Conservation (phyloP, 2,113 vertebrate genomes). For the Limnothrissa miodon region DNA sequence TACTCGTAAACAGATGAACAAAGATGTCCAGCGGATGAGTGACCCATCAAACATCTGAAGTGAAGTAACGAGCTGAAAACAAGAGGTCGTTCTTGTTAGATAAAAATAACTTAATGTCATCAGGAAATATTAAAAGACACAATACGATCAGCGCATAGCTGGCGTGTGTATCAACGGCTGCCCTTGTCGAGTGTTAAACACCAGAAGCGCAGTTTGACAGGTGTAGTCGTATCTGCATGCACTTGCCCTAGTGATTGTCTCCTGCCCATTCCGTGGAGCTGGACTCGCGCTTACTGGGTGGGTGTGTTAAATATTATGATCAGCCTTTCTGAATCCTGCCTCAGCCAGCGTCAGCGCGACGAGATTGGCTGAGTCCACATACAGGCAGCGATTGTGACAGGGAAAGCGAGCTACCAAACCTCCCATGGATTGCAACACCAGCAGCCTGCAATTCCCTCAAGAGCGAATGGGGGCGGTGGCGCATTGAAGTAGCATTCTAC, state of each 20-base stretch:
- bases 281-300: constrained; percentile 54
- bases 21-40: constrained; percentile 16
- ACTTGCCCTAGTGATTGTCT: constrained; percentile 27
- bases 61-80: constrained; percentile 9
- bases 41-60: constrained; percentile 6
- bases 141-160: background rate
- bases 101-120: background rate
- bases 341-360: constrained; percentile 85
- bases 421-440: constrained; percentile 22
- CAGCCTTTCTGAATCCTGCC: constrained; percentile 80
- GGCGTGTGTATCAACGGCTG: background rate
- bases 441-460: constrained; percentile 64
- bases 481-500: constrained; percentile 32
- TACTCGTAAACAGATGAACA: background rate
- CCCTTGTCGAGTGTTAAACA: background rate
- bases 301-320: constrained; percentile 89
- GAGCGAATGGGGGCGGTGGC: constrained; percentile 70
- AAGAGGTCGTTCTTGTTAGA: constrained; percentile 9
- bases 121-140: background rate
- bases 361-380: constrained; percentile 87
- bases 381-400: constrained; percentile 74
- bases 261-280: constrained; percentile 51
- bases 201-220: constrained; percentile 53
- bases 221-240: constrained; percentile 60
- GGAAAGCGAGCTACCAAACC: constrained; percentile 55